Base-by-base conservation (phyloP, 1,140 invertebrate species). In the Thaumetopoea pityocampa region DNA sequence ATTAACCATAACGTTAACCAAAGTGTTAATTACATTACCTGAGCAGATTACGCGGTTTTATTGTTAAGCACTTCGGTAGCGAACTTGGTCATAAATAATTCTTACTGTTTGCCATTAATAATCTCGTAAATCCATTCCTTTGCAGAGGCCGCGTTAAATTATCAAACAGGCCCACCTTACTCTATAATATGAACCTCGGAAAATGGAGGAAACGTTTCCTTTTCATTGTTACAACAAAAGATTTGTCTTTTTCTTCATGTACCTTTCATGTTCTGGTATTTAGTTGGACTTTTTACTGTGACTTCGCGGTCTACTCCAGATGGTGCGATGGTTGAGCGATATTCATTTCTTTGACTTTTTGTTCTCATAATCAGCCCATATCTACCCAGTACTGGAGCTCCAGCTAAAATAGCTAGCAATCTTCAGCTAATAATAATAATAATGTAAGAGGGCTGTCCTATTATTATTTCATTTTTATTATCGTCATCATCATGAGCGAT, bases 201-300 rank as follows among this genome's bases (percentile, higher is more conserved):
- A 47, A 67, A 56, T 56, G 61, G 65, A 73, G 66, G 61, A 59
- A 56, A 63, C 56, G 65, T 67, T 70, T 67, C 58, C 67, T 51
- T 61, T 59, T 65, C 54, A 72, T 61, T 69, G 63, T 69, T 54
- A 49, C 54, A 53, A 51, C 54, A 63, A 67, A 63, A 52, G 59
- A 53, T n/a, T n/a, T n/a, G n/a, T n/a, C n/a, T n/a, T n/a, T n/a
- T n/a, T n/a, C n/a, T n/a, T n/a, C n/a, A n/a, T n/a, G n/a, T 52
- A 41, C 52, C 59, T 56, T 48, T 35, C 54, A 51, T 56, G 52
- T 62, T 66, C 53, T 57, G 56, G 59, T 43, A 54, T 62, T 66
- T 66, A 62, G 52, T 55, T 37, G 63, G 63, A 66, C 63, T 66
- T 65, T 66, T 47, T 62, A 54, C 45, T 30, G n/a, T n/a, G n/a